Base-by-base conservation (phyloP, 2,888 invertebrate species). In the Stenolophus ochropezus region DNA sequence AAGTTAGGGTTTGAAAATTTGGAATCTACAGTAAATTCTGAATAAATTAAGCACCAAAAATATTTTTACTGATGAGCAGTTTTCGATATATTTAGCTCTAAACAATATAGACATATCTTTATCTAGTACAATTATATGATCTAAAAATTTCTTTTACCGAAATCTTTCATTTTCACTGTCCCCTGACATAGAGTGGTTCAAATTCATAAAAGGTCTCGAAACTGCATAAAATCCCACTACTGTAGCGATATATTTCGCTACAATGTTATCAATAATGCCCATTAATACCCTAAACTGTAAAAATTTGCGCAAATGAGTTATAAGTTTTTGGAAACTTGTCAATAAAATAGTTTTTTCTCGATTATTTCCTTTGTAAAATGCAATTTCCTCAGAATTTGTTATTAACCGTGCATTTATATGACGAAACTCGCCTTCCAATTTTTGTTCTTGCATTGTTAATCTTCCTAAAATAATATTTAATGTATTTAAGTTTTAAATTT, bases 381-480 rank as follows among this genome's bases (percentile, higher is more conserved):
- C 94, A 53, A 98, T 93, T 90, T 99, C 99, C 89, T 99, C 99
- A 0, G 98, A 96, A 89, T 99, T 98, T 0, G 98, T 98, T 83
- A 99, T 99, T 27, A 99, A 91, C 74, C 99, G 84, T 1, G 98
- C 97, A 89, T 99, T 98, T 33, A 98, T 97, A 87, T 97, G 98
- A 87, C 99, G 93, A 90, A 97, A 98, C 91, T 99, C 98, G 77
- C 99, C 99, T 91, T 99, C 99, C n/a, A 98, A 90, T 88, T 96
- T 96, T 89, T 99, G 99, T 89, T 99, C 99, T 83, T 93, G 93
- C 0, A 98, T 96, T 0, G 99, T 99, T 91, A 99, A 92, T 69
- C 93, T 91, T 0, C 92, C 79, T 79, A 16, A 71, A 71, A 27
- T 25, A 2, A 42, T 42, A 11, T 42, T 0, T 8, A 8, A 11